These are phyloP conservation scores for Elanus axillaris DNA, from an alignment of 2,113 vertebrate genomes.

Conservation along the genomic window DNA sequence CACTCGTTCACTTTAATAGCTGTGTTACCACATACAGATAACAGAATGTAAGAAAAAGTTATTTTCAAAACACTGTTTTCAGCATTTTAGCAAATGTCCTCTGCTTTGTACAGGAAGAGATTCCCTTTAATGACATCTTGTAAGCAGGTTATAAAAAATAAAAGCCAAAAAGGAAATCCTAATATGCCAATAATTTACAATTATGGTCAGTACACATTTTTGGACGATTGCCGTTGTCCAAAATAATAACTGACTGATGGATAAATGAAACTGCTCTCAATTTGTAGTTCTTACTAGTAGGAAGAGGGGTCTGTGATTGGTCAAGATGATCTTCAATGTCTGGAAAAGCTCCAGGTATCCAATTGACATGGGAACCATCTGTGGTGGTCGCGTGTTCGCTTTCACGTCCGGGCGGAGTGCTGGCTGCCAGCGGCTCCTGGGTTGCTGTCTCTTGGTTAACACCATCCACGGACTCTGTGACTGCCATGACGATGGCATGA, in stretches of 20 bases:
- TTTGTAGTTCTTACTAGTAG: constrained; percentile 31
- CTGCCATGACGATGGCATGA: background rate
- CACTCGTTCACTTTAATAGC: background rate
- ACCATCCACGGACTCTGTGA: background rate
- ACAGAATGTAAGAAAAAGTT: background rate
- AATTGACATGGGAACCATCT: background rate
- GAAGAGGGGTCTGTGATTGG: background rate
- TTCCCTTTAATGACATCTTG: background rate
- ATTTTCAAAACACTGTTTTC: background rate
- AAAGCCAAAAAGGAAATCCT: background rate
- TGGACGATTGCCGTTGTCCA: background rate
- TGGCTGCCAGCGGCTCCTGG: background rate
- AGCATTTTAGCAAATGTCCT: background rate
- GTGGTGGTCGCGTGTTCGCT: background rate
- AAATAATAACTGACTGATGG: background rate
- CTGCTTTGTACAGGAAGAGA: background rate
- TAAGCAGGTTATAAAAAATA: background rate
- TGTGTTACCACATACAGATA: background rate
- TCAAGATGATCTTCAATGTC: background rate
- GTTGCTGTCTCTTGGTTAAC: background rate
- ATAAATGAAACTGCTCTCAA: background rate
- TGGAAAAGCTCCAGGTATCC: background rate
- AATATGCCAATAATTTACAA: background rate
- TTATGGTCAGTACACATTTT: background rate
- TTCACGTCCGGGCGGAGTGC: background rate